Conservation (phyloP, 2,888 invertebrate species). For the Drosophila diplacantha region DNA sequence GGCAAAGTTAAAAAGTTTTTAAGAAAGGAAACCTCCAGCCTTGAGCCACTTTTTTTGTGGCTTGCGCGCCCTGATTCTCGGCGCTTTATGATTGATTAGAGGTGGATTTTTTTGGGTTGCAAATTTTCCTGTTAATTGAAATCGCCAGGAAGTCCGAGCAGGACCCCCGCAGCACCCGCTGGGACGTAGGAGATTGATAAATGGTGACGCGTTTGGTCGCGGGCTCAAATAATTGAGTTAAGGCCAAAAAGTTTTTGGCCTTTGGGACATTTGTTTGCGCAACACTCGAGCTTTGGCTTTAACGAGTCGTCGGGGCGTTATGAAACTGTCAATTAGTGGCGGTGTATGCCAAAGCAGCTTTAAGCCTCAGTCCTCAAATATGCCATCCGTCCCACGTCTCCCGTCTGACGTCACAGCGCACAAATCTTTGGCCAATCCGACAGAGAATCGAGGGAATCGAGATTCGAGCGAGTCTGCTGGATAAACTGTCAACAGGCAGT, state of each 20-base stretch:
- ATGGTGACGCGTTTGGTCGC: conserved; percentile 36
- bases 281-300: conserved; percentile 60
- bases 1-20: conserved; percentile 30
- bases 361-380: conserved; percentile 36
- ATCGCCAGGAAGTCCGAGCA: conserved; percentile 20
- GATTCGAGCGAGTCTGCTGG: conserved; percentile 42
- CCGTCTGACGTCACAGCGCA: conserved; percentile 35
- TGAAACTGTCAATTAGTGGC: conserved; percentile 72
- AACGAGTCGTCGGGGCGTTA: conserved; percentile 58
- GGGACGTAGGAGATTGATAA: conserved; percentile 42
- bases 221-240: conserved; percentile 48
- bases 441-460: conserved; percentile 17
- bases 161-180: conserved; percentile 1
- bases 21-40: conserved; percentile 4
- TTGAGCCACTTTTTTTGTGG: not conserved
- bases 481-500: conserved; percentile 63
- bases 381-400: not conserved
- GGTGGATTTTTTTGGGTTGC: conserved; percentile 19
- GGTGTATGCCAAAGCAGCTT: conserved; percentile 51
- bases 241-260: conserved; percentile 31
- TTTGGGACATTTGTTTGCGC: conserved; percentile 57
- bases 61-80: not conserved
- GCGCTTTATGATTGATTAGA: conserved; percentile 57
- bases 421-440: conserved; percentile 24
- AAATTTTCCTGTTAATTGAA: conserved; percentile 55